Evolutionary conservation across 2,888 invertebrate genomes (phyloP).

Genomic region (Oasisia sp.): DNA sequence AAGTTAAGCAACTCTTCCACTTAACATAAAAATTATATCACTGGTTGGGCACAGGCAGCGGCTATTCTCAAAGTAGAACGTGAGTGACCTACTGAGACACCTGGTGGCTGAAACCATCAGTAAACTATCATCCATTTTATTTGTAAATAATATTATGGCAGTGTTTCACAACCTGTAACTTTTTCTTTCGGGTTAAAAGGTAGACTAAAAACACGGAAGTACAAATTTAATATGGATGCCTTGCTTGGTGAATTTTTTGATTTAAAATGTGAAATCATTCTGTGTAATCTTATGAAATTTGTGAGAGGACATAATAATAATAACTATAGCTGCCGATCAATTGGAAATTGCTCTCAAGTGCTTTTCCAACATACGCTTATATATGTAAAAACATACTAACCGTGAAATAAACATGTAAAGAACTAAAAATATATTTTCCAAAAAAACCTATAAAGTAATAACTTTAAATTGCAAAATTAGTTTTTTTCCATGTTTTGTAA

Average conservation of each 20-base stretch:
- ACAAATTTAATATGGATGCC: not conserved
- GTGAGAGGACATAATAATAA: too few species aligned
- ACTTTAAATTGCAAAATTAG: not conserved
- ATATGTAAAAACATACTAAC: too few species aligned
- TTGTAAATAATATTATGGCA: not conserved
- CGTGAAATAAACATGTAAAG: too few species aligned
- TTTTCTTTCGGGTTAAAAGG: not conserved
- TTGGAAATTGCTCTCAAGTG: too few species aligned
- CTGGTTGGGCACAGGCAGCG: conserved; percentile 72
- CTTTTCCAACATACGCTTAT: not conserved
- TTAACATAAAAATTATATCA: not conserved
- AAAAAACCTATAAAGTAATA: too few species aligned
- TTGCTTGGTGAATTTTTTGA: not conserved
- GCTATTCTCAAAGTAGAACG: conserved; percentile 83
- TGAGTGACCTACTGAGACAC: conserved; percentile 43
- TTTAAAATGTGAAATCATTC: not conserved
- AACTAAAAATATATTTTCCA: too few species aligned
- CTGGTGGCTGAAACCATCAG: not conserved
- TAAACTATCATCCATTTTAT: not conserved
- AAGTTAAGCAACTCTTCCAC: not conserved
- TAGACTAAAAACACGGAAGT: not conserved
- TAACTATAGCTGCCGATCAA: too few species aligned
- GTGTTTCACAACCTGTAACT: not conserved
- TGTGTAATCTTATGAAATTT: not conserved
- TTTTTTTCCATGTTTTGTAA: not conserved